Percentiles rank a stretch among this genome's conserved stretches.
Evolutionary conservation across 64 coral and sea anemone species (phyloP).

Genomic region (Cladopsammia gracilis): DNA sequence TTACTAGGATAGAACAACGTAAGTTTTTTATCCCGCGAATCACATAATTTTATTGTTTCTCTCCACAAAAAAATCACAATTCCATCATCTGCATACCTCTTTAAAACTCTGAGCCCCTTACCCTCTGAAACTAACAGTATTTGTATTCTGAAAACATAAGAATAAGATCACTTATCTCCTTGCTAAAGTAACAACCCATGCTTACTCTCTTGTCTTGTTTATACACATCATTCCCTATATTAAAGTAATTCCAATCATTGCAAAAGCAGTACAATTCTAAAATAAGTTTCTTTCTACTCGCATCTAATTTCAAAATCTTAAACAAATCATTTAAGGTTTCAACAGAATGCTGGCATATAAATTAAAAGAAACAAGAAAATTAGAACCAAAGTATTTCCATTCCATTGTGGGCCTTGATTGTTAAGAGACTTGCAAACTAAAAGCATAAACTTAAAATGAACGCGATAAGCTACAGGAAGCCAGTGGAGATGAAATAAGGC

Average conservation of each 20-base stretch:
- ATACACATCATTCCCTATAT: background rate
- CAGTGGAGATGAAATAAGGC: no score
- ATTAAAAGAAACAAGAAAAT: constrained; percentile 25
- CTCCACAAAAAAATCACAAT: no score
- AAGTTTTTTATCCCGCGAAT: no score
- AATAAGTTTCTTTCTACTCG: background rate
- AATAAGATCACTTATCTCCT: no score
- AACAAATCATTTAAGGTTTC: background rate
- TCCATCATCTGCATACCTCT: background rate
- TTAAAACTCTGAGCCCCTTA: background rate
- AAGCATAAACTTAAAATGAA: no score
- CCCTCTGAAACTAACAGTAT: background rate
- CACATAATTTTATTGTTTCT: no score
- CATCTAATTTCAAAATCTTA: background rate
- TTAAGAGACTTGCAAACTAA: no score
- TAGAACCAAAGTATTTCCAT: background rate
- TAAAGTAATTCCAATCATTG: no score
- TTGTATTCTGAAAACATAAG: constrained; percentile 3
- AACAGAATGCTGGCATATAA: constrained; percentile 18
- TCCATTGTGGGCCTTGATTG: no score
- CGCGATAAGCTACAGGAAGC: no score
- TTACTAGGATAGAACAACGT: no score
- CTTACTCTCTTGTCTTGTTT: constrained; percentile 1
- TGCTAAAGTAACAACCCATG: no score
- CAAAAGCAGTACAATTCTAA: background rate